Percentiles rank a stretch among this genome's conserved stretches.
phyloP scores from a whole-genome alignment of 2,888 invertebrate species.

The Drosophila gaucha region DNA sequence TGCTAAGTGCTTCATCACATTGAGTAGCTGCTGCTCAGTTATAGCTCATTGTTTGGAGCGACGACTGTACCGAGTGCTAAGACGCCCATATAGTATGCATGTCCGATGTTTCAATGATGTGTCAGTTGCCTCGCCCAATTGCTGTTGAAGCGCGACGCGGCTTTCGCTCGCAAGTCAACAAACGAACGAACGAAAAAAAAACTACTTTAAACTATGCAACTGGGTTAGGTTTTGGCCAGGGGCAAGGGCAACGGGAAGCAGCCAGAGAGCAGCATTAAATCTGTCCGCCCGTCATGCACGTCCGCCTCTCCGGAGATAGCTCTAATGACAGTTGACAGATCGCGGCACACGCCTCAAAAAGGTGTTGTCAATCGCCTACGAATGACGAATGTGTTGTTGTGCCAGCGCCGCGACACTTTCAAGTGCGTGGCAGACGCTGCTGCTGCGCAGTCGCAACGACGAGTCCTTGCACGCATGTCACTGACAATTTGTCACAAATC shows the following conservation, averaged over 20 bases:
- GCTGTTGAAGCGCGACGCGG: conserved; percentile 29
- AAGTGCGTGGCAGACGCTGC: conserved; percentile 50
- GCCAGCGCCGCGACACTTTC: conserved; percentile 73
- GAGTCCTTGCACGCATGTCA: conserved; percentile 55
- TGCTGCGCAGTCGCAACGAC: conserved; percentile 18
- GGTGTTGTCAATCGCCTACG: conserved; percentile 48
- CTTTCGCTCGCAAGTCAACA: conserved; percentile 36
- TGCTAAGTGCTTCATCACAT: conserved; percentile 60
- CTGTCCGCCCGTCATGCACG: conserved; percentile 42
- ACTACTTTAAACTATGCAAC: conserved; percentile 50
- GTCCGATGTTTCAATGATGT: conserved; percentile 48
- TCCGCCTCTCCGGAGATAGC: conserved; percentile 40
- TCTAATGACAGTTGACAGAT: conserved; percentile 74
- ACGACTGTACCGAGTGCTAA: conserved; percentile 16
- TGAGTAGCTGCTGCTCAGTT: conserved; percentile 32
- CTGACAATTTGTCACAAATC: conserved; percentile 76
- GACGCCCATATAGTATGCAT: neutral
- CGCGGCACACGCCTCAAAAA: conserved; percentile 58
- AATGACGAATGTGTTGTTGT: conserved; percentile 79
- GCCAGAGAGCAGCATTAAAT: conserved; percentile 24
- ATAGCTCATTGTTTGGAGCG: conserved; percentile 49
- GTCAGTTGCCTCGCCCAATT: conserved; percentile 41
- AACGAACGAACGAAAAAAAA: neutral
- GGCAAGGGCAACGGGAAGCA: conserved; percentile 21
- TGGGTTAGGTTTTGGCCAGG: conserved; percentile 37